Evolutionary conservation across 92 coral and sea anemone species (phyloP).

Genomic region (Palythoa caribaeorum): DNA sequence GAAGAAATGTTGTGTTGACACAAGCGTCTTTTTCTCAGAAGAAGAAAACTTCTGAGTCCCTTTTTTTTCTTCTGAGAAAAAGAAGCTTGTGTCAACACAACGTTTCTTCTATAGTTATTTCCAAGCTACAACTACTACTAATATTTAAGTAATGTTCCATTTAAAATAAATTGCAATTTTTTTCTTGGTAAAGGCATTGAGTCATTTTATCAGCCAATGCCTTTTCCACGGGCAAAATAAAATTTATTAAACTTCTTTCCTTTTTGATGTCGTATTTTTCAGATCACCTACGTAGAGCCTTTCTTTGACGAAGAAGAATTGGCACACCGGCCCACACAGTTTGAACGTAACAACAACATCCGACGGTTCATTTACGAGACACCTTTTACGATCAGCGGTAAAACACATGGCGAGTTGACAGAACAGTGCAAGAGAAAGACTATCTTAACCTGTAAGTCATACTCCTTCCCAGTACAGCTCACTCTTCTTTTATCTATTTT

Average conservation of each 20-base stretch:
- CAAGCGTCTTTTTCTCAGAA: no score
- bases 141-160: no score
- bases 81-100: no score
- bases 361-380: slow-evolving; percentile 97
- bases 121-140: no score
- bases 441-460: slow-evolving; percentile 88
- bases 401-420: slow-evolving; percentile 90
- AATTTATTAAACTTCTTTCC: neutral
- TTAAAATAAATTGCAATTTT: no score
- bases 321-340: slow-evolving; percentile 77
- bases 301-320: slow-evolving; percentile 96
- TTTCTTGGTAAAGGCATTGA: no score
- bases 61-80: no score
- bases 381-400: slow-evolving; percentile 96
- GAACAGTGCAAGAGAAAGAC: slow-evolving; percentile 99
- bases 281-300: slow-evolving; percentile 95
- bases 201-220: neutral
- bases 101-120: no score
- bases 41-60: no score
- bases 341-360: slow-evolving; percentile 93
- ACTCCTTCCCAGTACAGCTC: neutral
- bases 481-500: no score
- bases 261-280: neutral
- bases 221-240: neutral
- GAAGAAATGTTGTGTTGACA: no score